Base-by-base conservation (phyloP, 2,113 vertebrate genomes). In the Pygoscelis adeliae region DNA sequence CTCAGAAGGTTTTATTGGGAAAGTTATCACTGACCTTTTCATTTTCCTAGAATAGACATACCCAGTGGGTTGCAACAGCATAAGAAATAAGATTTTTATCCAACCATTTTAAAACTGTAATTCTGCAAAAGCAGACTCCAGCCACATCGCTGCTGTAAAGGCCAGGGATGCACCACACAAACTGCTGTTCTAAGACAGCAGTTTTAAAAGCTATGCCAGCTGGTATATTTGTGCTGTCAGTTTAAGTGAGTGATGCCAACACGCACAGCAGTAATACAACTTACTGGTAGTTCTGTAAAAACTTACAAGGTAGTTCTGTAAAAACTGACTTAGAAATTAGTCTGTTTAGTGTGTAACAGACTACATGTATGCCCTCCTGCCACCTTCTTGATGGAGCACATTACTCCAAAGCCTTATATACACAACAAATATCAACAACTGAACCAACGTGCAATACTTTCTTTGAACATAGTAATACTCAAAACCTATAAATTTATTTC, bases 21-120 rank as follows among this genome's bases (percentile, higher is more conserved):
- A 95, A 90, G 88, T 89, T 92, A 94, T 55, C 82, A 91, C 59
- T 95, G 96, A 96, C 94, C 95, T 96, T 96, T 97, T 96, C 92
- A 96, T 95, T 94, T 96, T 94, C 88, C 76, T 93, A 83, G 83
- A 93, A 93, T 11, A 97, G 95, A 94, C 53, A 61, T 77, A 95
- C 88, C 59, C 83, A 94, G 83, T 92, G 52, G 92, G 72, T 59
- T 97, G 83, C 76, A 97, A 90, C 65, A 83, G 93, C 88, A 88
- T 96, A 97, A 90, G 82, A 95, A 96, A 72, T 66, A 93, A 88
- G 90, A 86, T 73, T 97, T 97, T 95, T 94, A 83, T 70, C 62
- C 76, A 83, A 49, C 46, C 71, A 84, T 83, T 90, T 92, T 30
- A 82, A 82, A 93, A 77, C 79, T 59, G 58, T 88, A 78, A 81